Conservation (phyloP, 2,113 vertebrate species). For the Ahaetulla prasina region DNA sequence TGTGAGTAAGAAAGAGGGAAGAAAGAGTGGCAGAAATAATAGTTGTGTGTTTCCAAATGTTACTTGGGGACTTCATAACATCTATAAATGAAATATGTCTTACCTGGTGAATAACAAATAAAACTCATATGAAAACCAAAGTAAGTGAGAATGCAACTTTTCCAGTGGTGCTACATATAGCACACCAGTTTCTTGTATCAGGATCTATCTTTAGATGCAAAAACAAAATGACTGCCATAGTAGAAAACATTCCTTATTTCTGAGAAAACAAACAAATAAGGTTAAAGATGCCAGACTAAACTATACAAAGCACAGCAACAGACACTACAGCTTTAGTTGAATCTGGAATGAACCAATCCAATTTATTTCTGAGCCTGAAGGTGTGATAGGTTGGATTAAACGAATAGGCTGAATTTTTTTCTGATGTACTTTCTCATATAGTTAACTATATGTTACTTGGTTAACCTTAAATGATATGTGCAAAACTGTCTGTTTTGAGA, state of each 20-base stretch:
- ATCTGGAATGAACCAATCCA: neutral
- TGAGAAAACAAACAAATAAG: neutral
- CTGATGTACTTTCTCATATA: neutral
- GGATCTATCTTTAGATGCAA: neutral
- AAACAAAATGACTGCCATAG: neutral
- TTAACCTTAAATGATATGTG: neutral
- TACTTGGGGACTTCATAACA: fast-evolving
- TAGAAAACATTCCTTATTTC: neutral
- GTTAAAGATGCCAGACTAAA: neutral
- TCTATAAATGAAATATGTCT: fast-evolving
- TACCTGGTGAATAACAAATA: neutral
- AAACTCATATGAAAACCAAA: neutral
- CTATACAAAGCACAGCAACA: neutral
- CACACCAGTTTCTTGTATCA: neutral
- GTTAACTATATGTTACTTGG: neutral
- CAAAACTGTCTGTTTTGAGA: neutral
- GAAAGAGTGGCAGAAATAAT: neutral
- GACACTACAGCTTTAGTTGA: neutral
- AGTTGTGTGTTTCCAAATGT: fast-evolving
- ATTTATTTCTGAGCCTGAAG: neutral
- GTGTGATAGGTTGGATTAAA: neutral
- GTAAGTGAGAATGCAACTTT: neutral
- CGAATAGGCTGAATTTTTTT: neutral
- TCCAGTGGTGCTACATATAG: fast-evolving
- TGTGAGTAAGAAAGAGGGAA: neutral